These are phyloP conservation scores for Phataginus tricuspis DNA, from an alignment of 2,797 vertebrate species.

Conservation along the genomic window DNA sequence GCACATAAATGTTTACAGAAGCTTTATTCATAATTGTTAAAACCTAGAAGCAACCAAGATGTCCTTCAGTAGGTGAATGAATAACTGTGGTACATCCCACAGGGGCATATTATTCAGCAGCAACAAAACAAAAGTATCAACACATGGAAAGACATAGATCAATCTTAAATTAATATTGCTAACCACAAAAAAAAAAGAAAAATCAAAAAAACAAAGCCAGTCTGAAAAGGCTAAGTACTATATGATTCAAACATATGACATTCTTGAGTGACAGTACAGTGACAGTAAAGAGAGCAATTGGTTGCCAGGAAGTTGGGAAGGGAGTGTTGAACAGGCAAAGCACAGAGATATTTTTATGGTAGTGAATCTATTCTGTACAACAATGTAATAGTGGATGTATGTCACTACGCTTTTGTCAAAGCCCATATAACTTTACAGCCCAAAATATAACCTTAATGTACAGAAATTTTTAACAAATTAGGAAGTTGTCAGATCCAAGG, in stretches of 20 bases:
- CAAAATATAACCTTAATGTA: neutral
- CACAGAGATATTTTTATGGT: neutral
- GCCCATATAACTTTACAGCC: neutral
- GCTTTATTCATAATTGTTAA: neutral
- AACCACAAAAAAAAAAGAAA: neutral
- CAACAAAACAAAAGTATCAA: neutral
- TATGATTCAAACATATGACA: neutral
- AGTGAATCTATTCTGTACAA: neutral
- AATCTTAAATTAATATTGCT: neutral
- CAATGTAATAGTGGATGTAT: neutral
- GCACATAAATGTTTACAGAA: neutral
- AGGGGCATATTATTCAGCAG: neutral
- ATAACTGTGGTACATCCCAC: neutral
- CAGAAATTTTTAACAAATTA: neutral
- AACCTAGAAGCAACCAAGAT: neutral
- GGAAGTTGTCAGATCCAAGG: neutral
- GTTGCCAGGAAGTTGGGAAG: neutral
- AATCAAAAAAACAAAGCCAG: too few species aligned
- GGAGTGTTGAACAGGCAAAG: neutral
- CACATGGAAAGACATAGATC: neutral
- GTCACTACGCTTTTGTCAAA: slow-evolving; percentile 25
- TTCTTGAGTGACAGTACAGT: neutral
- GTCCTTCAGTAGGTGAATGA: neutral
- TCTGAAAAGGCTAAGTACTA: neutral
- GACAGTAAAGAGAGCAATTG: neutral